phyloP scores from a whole-genome alignment of 2,797 vertebrate species.

The Xiphorhynchus erythropygius region DNA sequence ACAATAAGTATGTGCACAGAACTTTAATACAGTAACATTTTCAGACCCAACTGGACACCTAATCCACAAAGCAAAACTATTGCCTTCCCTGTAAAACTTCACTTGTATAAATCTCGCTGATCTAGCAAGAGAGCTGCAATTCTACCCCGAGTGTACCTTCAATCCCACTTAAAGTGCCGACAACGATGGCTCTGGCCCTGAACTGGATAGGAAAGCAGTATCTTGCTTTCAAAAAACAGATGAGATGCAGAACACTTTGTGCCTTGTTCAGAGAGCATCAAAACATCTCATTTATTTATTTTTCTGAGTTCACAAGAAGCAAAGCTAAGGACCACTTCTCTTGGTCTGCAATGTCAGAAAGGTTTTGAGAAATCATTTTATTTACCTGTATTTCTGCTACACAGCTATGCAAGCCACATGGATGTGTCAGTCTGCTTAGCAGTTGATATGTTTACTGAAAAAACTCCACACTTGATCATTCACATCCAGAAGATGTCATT shows the following conservation, averaged over 20 bases:
- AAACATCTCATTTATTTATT: background rate
- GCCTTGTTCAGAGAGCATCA: background rate
- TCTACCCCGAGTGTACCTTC: background rate
- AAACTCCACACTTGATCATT: background rate
- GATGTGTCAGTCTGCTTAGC: background rate
- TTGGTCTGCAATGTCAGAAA: background rate
- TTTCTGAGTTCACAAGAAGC: background rate
- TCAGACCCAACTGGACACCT: background rate
- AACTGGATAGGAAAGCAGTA: background rate
- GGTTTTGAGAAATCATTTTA: background rate
- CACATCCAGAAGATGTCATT: background rate
- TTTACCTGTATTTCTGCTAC: background rate
- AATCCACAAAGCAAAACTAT: background rate
- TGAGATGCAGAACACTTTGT: background rate
- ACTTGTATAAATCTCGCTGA: background rate
- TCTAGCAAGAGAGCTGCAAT: background rate
- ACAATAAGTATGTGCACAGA: background rate
- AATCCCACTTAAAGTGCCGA: accelerated
- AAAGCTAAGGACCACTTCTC: background rate
- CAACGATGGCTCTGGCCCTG: background rate
- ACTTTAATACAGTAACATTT: background rate
- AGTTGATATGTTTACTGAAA: accelerated
- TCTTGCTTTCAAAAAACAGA: background rate
- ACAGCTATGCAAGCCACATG: background rate
- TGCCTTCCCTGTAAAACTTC: background rate